Base-by-base conservation (phyloP, 2,888 invertebrate genomes). In the Thereva unica region DNA sequence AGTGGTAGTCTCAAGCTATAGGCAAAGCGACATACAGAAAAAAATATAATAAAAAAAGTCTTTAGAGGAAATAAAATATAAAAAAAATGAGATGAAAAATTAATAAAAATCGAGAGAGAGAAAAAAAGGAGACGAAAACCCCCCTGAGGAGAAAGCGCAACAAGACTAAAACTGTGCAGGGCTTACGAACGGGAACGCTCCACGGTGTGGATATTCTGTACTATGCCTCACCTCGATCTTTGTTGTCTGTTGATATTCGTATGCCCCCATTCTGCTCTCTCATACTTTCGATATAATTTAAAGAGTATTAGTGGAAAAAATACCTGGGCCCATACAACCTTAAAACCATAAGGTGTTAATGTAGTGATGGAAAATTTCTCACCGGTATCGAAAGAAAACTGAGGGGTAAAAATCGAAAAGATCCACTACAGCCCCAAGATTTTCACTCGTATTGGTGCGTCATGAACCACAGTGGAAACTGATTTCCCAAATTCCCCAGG, bases 181-280 rank as follows among this genome's bases (percentile, higher is more conserved):
- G 2, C 23, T 23, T 23, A 23, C 23, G 23, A 45, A 42, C 40
- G 52, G 66, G 59, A 68, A 57, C 38, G 61, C 66, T 54, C 45
- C 3, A 37, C 53, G 35, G 38, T 47, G 47, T 50, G 50, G 50
- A 50, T 66, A 10, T 56, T 57, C 42, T 47, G 49, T 42, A 65
- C 38, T 37, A 64, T 67, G 35, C 69, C 69, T 69, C 67, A 69
- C 69, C 64, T 67, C 41, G 67, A 67, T 67, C 55, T 61, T 67
- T 69, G 65, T 69, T 69, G 69, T 67, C 69, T 67, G 65, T 61
- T 69, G 53, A 69, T 59, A 44, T 44, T 44, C 10, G 10, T 4
- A 44, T 7, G n/a, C 0, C 50, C 56, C 37, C 37, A n/a, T n/a
- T n/a, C n/a, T n/a, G n/a, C n/a, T n/a, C 63, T 64, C n/a, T 41